Base-by-base conservation (phyloP, 1,140 invertebrate genomes). In the Colletes gigas region DNA sequence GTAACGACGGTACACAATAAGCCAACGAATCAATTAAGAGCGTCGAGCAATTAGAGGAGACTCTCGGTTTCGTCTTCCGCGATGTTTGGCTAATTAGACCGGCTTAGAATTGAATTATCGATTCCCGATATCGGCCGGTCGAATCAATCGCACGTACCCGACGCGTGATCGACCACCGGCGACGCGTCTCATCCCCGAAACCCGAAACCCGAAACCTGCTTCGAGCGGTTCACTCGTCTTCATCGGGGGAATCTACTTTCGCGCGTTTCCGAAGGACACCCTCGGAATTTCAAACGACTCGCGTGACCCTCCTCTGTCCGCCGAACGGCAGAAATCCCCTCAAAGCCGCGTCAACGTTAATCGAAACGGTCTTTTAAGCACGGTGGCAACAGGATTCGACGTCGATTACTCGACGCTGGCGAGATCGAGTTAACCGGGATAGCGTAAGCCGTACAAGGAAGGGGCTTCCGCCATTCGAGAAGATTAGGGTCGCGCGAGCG, bases 41-140 rank as follows among this genome's bases (percentile, higher is more conserved):
- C 60, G 19, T 19, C 39, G 41, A n/a, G 77, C 69, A 78, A 78
- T 78, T 72, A 78, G 77, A 72, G 30, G 41, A n/a, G 17, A 47
- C 41, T 14, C 77, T 73, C 60, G 71, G 50, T 57, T 65, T 65
- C 77, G 19, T 30, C 19, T 59, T 44, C 60, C 69, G 50, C 77
- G 60, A 73, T 54, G 60, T 71, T 78, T 62, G 15, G 4, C 77
- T 79, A 79, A 79, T 79, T 79, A 65, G 60, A 60, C 15, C 57
- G 44, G 50, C 70, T 41, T 19, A 50, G 63, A 73, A 79, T 79
- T 54, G 50, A 79, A 79, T 79, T 79, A 79, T 79, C 77, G 77
- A 79, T 79, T 79, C 15, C 60, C 77, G 77, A 79, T 79, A 73
- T 73, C 77, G 55, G 68, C 15, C 3, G 10, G 6, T 0, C 50